A percentile compares a stretch with the other conserved stretches of the same genome.
phyloP scores from a whole-genome alignment of 1,140 invertebrate genomes.

The Spodoptera frugiperda region DNA sequence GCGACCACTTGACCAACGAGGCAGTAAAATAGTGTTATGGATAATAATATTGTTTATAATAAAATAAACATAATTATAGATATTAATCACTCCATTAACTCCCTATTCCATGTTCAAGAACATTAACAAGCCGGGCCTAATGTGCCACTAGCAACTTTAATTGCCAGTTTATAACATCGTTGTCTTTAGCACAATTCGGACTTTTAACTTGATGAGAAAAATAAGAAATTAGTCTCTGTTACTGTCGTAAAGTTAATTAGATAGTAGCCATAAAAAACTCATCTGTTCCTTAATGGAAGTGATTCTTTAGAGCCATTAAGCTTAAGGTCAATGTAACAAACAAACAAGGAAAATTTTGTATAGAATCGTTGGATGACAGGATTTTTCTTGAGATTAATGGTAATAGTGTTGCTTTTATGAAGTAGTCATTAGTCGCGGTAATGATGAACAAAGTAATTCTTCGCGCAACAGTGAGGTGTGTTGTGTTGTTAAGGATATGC shows the following conservation, averaged over 20 bases:
- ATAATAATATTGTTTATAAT: no score
- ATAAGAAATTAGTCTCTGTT: slow-evolving; percentile 26
- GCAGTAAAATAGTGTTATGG: no score
- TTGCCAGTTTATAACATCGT: slow-evolving; percentile 36
- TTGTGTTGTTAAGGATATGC: no score
- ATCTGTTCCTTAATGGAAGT: background rate
- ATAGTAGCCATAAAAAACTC: background rate
- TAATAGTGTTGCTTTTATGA: no score
- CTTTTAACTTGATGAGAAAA: slow-evolving; percentile 32
- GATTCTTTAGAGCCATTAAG: background rate
- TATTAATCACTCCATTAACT: background rate
- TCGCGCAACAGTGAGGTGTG: no score
- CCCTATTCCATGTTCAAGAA: background rate
- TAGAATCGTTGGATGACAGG: no score
- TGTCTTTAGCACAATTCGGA: slow-evolving; percentile 26
- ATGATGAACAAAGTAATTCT: no score
- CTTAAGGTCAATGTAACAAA: no score
- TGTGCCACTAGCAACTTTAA: slow-evolving; percentile 38
- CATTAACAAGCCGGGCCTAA: slow-evolving; percentile 19
- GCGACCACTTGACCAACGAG: no score
- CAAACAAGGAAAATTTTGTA: background rate
- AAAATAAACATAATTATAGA: no score
- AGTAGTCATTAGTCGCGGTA: no score
- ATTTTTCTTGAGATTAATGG: background rate
- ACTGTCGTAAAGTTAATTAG: slow-evolving; percentile 12